A percentile compares a stretch with the other conserved stretches of the same genome.
These are phyloP conservation scores for Rhinophrynus dorsalis DNA, from an alignment of 2,797 vertebrate species.

Conservation along the genomic window DNA sequence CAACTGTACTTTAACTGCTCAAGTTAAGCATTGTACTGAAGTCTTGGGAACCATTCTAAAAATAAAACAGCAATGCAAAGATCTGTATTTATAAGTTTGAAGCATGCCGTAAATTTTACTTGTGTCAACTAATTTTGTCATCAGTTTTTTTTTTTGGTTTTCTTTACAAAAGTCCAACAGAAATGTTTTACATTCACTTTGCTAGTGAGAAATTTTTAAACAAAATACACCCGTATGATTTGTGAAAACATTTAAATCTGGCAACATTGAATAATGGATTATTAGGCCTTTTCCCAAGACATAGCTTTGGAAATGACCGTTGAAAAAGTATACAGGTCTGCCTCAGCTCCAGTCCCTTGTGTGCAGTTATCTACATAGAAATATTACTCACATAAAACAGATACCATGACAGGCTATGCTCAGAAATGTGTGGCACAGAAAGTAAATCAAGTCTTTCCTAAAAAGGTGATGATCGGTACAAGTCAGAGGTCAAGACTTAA, in stretches of 20 bases:
- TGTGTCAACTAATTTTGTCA: slow-evolving; percentile 6
- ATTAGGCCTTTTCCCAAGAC: slow-evolving; percentile 49
- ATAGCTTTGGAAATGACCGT: slow-evolving; percentile 46
- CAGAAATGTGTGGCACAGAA: slow-evolving; percentile 39
- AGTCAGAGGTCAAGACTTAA: slow-evolving; percentile 35
- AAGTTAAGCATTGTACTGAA: slow-evolving; percentile 8
- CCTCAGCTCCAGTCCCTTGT: slow-evolving; percentile 30
- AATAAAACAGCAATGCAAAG: slow-evolving; percentile 5
- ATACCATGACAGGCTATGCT: slow-evolving; percentile 16
- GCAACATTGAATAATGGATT: slow-evolving; percentile 27
- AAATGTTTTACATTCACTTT: neutral
- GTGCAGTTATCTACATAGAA: slow-evolving; percentile 12
- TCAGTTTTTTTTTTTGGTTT: neutral
- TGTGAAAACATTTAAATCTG: slow-evolving; percentile 38
- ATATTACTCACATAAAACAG: slow-evolving; percentile 30
- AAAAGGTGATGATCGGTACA: slow-evolving; percentile 18
- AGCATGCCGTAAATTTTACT: slow-evolving; percentile 1
- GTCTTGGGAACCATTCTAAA: slow-evolving; percentile 13
- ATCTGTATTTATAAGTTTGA: neutral
- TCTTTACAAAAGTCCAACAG: neutral
- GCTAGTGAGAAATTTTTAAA: slow-evolving; percentile 40
- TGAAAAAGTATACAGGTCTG: slow-evolving; percentile 38
- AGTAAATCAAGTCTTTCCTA: slow-evolving; percentile 30
- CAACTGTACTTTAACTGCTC: neutral
- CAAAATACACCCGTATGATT: slow-evolving; percentile 37